Conservation (phyloP, 2,888 invertebrate species). For the Heliconius cydno region DNA sequence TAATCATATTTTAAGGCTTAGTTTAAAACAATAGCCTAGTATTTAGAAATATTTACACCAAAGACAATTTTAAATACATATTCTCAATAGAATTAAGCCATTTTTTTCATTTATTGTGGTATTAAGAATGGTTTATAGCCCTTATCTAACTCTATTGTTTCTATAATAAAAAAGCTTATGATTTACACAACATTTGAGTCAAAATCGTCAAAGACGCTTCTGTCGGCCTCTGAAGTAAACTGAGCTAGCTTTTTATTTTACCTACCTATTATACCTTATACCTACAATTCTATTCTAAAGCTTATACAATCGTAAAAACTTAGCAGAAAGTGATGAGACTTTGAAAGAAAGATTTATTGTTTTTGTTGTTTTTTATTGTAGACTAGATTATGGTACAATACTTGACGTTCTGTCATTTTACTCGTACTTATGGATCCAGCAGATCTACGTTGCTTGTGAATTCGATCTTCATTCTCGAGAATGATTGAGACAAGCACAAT, state of each 20-base stretch:
- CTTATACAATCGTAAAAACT: constrained; percentile 18
- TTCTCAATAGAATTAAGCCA: not conserved
- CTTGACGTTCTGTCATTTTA: no score
- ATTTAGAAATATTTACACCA: not conserved
- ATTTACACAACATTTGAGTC: constrained; percentile 13
- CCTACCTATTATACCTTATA: not conserved
- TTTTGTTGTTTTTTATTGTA: constrained; percentile 11
- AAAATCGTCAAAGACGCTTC: not conserved
- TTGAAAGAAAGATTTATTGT: not conserved
- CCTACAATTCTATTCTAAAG: not conserved
- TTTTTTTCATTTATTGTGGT: not conserved
- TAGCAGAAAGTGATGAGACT: not conserved
- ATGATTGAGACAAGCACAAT: no score
- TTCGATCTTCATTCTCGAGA: not conserved
- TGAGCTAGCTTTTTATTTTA: not conserved
- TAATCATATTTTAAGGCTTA: not conserved
- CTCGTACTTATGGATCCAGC: not conserved
- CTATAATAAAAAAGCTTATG: not conserved
- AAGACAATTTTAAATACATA: not conserved
- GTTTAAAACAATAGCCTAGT: not conserved
- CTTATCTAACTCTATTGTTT: not conserved
- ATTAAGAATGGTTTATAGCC: not conserved
- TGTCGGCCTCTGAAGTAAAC: not conserved
- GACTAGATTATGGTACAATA: not conserved
- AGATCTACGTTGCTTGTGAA: not conserved